phyloP scores from a whole-genome alignment of 1,140 invertebrate species.

The Oncopeltus fasciatus region DNA sequence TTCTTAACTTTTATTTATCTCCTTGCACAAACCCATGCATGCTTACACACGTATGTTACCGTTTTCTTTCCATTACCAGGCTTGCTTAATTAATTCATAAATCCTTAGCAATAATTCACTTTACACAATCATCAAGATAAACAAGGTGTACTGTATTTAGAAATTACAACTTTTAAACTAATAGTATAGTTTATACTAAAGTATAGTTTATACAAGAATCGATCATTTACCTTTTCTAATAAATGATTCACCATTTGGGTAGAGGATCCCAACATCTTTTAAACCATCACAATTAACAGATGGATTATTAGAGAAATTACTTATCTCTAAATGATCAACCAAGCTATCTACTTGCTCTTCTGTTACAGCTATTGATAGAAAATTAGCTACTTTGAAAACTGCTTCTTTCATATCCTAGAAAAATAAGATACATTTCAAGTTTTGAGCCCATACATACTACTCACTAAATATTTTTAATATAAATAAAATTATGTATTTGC shows the following conservation, averaged over 20 bases:
- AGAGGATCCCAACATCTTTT: constrained; percentile 21
- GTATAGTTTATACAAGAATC: constrained; percentile 1
- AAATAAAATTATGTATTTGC: constrained; percentile 15
- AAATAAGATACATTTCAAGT: background rate
- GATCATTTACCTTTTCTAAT: constrained; percentile 23
- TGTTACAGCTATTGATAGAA: constrained; percentile 39
- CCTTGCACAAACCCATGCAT: too few relatives aligned
- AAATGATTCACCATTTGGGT: constrained; percentile 23
- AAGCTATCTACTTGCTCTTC: constrained; percentile 37
- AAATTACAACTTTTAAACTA: constrained; percentile 2
- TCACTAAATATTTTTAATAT: too few relatives aligned
- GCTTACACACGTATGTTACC: too few relatives aligned
- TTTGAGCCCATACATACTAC: too few relatives aligned
- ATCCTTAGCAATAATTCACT: too few relatives aligned
- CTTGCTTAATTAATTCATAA: too few relatives aligned
- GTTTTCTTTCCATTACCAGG: too few relatives aligned
- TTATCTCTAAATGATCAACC: constrained; percentile 40
- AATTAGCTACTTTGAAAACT: constrained; percentile 34
- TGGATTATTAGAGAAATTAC: constrained; percentile 33
- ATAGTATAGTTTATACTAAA: too few relatives aligned
- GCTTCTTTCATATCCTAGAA: constrained; percentile 18
- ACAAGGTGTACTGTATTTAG: too few relatives aligned
- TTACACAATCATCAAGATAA: too few relatives aligned
- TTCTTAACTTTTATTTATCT: too few relatives aligned
- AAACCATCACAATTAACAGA: constrained; percentile 26